phyloP scores from a whole-genome alignment of 2,888 invertebrate species.

The Adelognathus sp. region DNA sequence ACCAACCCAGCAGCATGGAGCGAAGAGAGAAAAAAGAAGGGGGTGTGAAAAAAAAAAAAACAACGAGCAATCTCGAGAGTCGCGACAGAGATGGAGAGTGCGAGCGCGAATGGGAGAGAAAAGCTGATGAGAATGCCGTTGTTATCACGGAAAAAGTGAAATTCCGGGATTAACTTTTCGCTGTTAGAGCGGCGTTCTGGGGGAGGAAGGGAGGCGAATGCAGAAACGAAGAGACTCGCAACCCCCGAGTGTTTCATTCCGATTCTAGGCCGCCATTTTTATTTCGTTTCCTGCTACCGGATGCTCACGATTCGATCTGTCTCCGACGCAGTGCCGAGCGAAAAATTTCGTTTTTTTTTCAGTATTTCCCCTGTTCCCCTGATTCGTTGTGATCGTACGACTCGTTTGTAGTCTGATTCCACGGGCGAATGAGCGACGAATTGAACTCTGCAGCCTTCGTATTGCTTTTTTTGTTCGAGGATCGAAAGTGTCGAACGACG shows the following conservation, averaged over 20 bases:
- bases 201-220: constrained; percentile 43
- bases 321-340: constrained; percentile 5
- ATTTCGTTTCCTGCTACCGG: constrained; percentile 54
- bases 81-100: constrained; percentile 41
- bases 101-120: constrained; percentile 45
- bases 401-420: neutral
- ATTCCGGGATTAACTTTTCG: constrained; percentile 77
- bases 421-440: neutral
- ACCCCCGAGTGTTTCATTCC: constrained; percentile 23
- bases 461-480: neutral
- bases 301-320: constrained; percentile 46
- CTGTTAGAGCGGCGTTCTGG: constrained; percentile 69
- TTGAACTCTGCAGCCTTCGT: neutral
- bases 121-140: constrained; percentile 68
- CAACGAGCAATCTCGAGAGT: constrained; percentile 59
- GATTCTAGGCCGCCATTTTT: constrained; percentile 50
- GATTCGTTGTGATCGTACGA: neutral
- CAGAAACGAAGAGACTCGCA: constrained; percentile 40
- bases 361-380: neutral
- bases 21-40: constrained; percentile 22
- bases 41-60: constrained; percentile 33
- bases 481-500: neutral
- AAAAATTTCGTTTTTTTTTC: constrained; percentile 4
- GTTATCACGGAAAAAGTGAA: constrained; percentile 67
- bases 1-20: constrained; percentile 33